Evolutionary conservation across 2,113 vertebrate species (phyloP).

Genomic region (Phycodurus eques): DNA sequence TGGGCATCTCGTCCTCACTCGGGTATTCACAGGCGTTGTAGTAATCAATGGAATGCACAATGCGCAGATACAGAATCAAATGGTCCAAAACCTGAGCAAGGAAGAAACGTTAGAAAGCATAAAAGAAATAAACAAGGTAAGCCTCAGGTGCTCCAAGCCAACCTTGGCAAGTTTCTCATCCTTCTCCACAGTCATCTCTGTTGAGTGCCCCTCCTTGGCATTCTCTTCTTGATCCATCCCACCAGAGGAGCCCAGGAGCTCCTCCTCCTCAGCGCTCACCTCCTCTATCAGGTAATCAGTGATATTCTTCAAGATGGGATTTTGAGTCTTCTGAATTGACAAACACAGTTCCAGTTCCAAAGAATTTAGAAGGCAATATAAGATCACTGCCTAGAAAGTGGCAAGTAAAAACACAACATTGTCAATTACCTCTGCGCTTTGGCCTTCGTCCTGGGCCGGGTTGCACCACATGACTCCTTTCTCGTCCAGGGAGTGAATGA

Average conservation of each 20-base stretch:
- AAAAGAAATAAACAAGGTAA: neutral
- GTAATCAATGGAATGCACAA: slow-evolving; percentile 91
- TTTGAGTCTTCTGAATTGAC: slow-evolving; percentile 69
- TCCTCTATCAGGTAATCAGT: slow-evolving; percentile 94
- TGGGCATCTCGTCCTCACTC: slow-evolving; percentile 95
- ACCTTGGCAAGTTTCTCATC: slow-evolving; percentile 93
- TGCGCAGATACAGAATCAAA: slow-evolving; percentile 83
- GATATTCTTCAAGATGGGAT: slow-evolving; percentile 92
- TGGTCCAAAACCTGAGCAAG: slow-evolving; percentile 84
- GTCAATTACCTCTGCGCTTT: slow-evolving; percentile 52
- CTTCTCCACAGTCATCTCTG: slow-evolving; percentile 85
- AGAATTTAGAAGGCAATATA: neutral
- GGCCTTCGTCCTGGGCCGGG: slow-evolving; percentile 65
- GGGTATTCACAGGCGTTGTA: slow-evolving; percentile 91
- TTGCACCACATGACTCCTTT: slow-evolving; percentile 81
- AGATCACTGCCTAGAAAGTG: neutral
- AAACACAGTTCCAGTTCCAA: neutral
- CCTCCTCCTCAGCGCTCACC: slow-evolving; percentile 91
- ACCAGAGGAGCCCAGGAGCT: slow-evolving; percentile 81
- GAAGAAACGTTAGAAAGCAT: neutral
- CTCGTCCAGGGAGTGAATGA: slow-evolving; percentile 86
- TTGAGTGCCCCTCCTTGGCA: slow-evolving; percentile 82
- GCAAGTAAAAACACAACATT: neutral
- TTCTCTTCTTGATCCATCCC: slow-evolving; percentile 79
- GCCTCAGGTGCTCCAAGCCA: neutral